phyloP scores from a whole-genome alignment of 2,797 vertebrate genomes.

The Antennarius maculatus region DNA sequence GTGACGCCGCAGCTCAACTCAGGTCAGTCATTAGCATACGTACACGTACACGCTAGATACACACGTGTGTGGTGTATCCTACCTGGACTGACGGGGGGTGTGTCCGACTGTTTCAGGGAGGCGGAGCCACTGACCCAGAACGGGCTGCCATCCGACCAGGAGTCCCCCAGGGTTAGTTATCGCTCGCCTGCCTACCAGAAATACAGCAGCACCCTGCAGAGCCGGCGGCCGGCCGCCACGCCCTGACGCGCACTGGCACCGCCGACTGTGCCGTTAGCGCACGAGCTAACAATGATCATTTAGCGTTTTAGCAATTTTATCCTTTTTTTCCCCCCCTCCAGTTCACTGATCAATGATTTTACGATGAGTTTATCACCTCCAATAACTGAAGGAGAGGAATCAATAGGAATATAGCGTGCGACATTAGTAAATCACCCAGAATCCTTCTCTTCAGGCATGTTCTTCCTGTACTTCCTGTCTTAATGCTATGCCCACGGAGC shows the following conservation, averaged over 20 bases:
- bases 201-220: conserved; percentile 95
- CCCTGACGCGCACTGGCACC: conserved; percentile 71
- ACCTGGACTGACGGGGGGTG: neutral
- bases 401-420: no score
- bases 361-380: no score
- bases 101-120: conserved; percentile 79
- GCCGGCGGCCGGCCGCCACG: conserved; percentile 85
- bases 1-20: conserved; percentile 83
- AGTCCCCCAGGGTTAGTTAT: conserved; percentile 98
- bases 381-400: no score
- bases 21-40: conserved; percentile 72
- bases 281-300: neutral
- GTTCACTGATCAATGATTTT: no score
- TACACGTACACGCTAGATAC: no score
- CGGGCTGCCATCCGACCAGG: conserved; percentile 92
- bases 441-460: no score
- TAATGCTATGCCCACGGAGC: no score
- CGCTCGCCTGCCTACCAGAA: conserved; percentile 95
- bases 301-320: neutral
- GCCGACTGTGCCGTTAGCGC: neutral
- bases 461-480: no score
- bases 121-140: conserved; percentile 91
- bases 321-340: no score
- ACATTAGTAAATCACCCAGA: no score
- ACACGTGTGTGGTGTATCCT: neutral